phyloP scores from a whole-genome alignment of 2,888 invertebrate genomes.

The Hydraecia micacea region DNA sequence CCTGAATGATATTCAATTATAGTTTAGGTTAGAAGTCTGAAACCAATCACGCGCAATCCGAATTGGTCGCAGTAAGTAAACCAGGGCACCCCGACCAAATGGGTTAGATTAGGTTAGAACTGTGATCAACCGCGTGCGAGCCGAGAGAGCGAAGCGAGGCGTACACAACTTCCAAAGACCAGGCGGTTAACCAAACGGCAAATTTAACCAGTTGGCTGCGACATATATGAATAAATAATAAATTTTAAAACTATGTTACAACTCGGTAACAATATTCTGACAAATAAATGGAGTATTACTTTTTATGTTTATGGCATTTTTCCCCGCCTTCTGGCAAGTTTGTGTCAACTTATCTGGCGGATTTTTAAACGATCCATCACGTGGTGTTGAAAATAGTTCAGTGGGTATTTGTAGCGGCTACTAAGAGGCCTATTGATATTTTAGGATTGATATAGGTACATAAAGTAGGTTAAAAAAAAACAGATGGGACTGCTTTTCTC shows the following conservation, averaged over 20 bases:
- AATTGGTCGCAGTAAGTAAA: too few species aligned
- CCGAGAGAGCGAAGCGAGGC: too few species aligned
- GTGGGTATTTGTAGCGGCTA: not conserved
- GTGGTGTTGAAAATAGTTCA: not conserved
- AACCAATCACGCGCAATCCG: too few species aligned
- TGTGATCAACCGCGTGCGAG: too few species aligned
- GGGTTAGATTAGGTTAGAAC: too few species aligned
- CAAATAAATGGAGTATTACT: not conserved
- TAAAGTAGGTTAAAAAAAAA: constrained; percentile 18
- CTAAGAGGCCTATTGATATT: constrained; percentile 18
- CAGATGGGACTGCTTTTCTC: constrained; percentile 5
- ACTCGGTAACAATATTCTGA: not conserved
- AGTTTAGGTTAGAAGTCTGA: too few species aligned
- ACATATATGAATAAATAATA: too few species aligned
- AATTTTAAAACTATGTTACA: not conserved
- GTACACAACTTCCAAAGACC: too few species aligned
- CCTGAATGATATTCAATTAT: too few species aligned
- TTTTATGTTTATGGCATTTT: not conserved
- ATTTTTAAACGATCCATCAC: not conserved
- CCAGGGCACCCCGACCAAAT: too few species aligned
- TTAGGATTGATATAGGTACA: not conserved
- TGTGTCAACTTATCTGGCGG: not conserved
- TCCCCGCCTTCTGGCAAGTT: not conserved
- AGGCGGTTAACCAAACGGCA: too few species aligned
- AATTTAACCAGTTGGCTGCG: too few species aligned